Conservation (phyloP, 2,797 vertebrate species). For the Muraenolepis orangiensis region DNA sequence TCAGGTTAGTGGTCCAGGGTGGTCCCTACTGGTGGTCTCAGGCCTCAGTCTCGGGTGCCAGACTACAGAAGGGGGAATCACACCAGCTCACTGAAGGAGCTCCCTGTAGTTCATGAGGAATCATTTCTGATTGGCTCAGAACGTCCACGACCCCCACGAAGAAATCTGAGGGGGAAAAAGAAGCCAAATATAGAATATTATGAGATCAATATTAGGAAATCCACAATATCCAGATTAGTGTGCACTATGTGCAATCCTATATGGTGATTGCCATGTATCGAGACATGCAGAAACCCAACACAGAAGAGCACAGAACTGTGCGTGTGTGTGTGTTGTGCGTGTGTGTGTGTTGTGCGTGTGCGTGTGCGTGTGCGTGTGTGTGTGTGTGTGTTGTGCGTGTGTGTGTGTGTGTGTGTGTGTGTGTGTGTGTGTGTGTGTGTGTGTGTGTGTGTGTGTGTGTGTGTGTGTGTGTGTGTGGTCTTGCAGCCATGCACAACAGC, state of each 20-base stretch:
- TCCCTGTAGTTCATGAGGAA: constrained; percentile 94
- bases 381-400: constrained; percentile 8
- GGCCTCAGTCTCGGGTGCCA: constrained; percentile 59
- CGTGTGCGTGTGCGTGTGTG: constrained; percentile 2
- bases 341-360: constrained; percentile 6
- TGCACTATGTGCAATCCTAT: not conserved
- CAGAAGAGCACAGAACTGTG: not conserved
- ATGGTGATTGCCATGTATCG: not conserved
- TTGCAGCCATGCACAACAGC: not conserved
- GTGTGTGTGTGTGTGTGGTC: not conserved
- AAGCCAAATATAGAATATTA: constrained; percentile 28
- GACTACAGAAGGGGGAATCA: constrained; percentile 79
- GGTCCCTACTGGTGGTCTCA: not conserved
- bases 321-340: not conserved
- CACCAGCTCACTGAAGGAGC: constrained; percentile 85
- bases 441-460: not conserved
- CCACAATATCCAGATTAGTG: constrained; percentile 15
- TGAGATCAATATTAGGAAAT: constrained; percentile 4
- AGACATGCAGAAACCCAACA: not conserved
- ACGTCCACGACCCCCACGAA: constrained; percentile 67
- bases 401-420: constrained; percentile 1
- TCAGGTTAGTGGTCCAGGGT: constrained; percentile 76
- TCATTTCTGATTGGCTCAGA: constrained; percentile 84
- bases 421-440: not conserved
- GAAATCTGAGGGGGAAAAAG: constrained; percentile 72